Evolutionary conservation across 2,888 invertebrate genomes (phyloP).

Genomic region (Tuta absoluta): DNA sequence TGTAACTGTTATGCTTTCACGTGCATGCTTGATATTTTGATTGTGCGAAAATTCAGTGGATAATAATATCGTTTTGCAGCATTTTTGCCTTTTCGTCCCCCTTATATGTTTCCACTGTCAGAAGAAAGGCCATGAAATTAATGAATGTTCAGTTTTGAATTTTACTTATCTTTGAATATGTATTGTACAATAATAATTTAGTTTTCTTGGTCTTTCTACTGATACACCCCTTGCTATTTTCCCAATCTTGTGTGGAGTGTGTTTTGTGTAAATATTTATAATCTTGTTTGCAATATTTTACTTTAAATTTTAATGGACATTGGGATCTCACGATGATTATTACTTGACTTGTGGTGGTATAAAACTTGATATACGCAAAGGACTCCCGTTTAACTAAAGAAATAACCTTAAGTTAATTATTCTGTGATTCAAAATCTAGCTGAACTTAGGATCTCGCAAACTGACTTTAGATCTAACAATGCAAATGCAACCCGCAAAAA

Average conservation of each 20-base stretch:
- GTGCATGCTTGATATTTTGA: slow-evolving; percentile 45
- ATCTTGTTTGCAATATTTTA: not conserved
- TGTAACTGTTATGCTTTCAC: slow-evolving; percentile 36
- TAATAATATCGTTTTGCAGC: slow-evolving; percentile 11
- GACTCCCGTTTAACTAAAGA: no score
- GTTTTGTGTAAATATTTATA: slow-evolving; percentile 63
- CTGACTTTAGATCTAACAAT: no score
- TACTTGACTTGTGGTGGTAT: no score
- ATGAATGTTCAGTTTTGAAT: not conserved
- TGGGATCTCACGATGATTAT: not conserved
- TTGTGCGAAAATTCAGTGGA: slow-evolving; percentile 41
- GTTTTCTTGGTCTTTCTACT: slow-evolving; percentile 34
- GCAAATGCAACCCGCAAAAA: no score
- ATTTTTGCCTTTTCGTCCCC: slow-evolving; percentile 6
- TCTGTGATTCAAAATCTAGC: no score
- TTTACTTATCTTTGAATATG: not conserved
- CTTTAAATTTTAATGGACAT: slow-evolving; percentile 3
- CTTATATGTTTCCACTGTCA: not conserved
- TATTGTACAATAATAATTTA: not conserved
- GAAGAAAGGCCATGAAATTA: slow-evolving; percentile 14
- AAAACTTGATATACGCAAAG: no score
- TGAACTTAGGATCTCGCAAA: no score
- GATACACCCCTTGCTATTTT: slow-evolving; percentile 24
- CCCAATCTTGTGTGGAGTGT: slow-evolving; percentile 59
- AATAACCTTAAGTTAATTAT: no score